Conservation (phyloP, 2,888 invertebrate genomes). For the Cantharis rustica region DNA sequence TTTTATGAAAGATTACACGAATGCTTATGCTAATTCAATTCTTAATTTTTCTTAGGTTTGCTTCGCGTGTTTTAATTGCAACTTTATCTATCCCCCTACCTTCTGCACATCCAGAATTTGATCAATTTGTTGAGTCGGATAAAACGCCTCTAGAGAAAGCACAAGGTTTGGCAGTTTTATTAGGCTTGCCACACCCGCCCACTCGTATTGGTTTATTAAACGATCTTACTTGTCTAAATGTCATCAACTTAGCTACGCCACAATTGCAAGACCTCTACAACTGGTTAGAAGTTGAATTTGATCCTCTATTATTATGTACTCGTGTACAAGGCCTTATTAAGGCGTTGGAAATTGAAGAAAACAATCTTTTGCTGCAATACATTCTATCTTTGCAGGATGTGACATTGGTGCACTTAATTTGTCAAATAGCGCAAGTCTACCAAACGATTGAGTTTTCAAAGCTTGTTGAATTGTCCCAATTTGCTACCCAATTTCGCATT, state of each 20-base stretch:
- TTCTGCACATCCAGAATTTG: constrained; percentile 94
- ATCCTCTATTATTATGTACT: constrained; percentile 85
- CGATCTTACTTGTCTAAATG: constrained; percentile 81
- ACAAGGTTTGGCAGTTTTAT: constrained; percentile 84
- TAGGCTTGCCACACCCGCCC: constrained; percentile 89
- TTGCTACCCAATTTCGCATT: constrained; percentile 84
- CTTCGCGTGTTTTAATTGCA: constrained; percentile 92
- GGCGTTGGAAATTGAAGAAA: constrained; percentile 72
- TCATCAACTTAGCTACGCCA: constrained; percentile 82
- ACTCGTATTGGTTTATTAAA: constrained; percentile 85
- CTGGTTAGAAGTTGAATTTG: constrained; percentile 95
- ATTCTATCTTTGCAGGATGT: constrained; percentile 87
- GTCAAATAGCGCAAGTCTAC: constrained; percentile 90
- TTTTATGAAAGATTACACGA: no score
- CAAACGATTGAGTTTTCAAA: constrained; percentile 89
- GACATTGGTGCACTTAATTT: constrained; percentile 83
- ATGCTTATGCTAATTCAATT: no score
- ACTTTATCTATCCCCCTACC: constrained; percentile 94
- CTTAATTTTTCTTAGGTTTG: constrained; percentile 63
- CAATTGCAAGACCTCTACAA: constrained; percentile 88
- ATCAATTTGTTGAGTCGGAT: constrained; percentile 97
- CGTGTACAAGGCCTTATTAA: constrained; percentile 82
- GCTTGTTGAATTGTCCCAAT: constrained; percentile 82
- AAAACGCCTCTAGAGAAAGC: constrained; percentile 96
- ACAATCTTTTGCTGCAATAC: constrained; percentile 79